A percentile compares a stretch with the other conserved stretches of the same genome.
Conservation (phyloP, 2,888 invertebrate genomes). For the Scaptomyza parva region DNA sequence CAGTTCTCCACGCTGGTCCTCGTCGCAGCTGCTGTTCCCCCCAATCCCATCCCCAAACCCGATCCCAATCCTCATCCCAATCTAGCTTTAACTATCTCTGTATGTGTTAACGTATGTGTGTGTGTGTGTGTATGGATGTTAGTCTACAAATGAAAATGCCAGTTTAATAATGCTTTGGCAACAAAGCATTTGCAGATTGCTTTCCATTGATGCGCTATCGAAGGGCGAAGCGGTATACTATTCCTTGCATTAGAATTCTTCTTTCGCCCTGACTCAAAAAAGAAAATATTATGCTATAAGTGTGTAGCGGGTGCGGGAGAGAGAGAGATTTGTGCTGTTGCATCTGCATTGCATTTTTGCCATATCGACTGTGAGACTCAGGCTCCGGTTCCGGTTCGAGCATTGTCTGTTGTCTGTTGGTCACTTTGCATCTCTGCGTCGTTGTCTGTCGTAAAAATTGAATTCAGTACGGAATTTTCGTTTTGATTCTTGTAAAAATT, state of each 20-base stretch:
- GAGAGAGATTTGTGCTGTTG: too few species aligned
- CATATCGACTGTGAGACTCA: slow-evolving; percentile 36
- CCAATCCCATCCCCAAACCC: too few species aligned
- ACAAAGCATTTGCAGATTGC: slow-evolving; percentile 77
- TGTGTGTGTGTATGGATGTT: slow-evolving; percentile 15
- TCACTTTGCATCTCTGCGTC: slow-evolving; percentile 27
- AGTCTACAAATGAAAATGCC: slow-evolving; percentile 72
- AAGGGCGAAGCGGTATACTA: slow-evolving; percentile 26
- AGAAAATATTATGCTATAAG: slow-evolving; percentile 44
- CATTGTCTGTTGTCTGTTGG: slow-evolving; percentile 33
- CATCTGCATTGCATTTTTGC: slow-evolving; percentile 20
- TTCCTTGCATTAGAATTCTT: slow-evolving; percentile 14
- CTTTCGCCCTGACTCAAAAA: slow-evolving; percentile 16
- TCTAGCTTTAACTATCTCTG: slow-evolving; percentile 10
- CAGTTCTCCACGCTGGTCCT: slow-evolving; percentile 18
- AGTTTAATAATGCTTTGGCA: slow-evolving; percentile 73
- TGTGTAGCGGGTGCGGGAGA: too few species aligned
- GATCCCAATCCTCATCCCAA: too few species aligned
- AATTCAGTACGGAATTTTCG: slow-evolving; percentile 20
- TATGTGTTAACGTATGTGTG: slow-evolving; percentile 2
- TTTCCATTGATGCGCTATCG: slow-evolving; percentile 67
- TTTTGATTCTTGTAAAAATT: slow-evolving; percentile 37
- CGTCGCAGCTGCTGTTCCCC: slow-evolving; percentile 31
- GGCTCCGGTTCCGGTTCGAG: not conserved
- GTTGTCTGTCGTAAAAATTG: slow-evolving; percentile 19